Evolutionary conservation across 2,797 vertebrate species (phyloP), one percentile per base, ranked within the genome.

Genomic region (Calcarius lapponicus): DNA sequence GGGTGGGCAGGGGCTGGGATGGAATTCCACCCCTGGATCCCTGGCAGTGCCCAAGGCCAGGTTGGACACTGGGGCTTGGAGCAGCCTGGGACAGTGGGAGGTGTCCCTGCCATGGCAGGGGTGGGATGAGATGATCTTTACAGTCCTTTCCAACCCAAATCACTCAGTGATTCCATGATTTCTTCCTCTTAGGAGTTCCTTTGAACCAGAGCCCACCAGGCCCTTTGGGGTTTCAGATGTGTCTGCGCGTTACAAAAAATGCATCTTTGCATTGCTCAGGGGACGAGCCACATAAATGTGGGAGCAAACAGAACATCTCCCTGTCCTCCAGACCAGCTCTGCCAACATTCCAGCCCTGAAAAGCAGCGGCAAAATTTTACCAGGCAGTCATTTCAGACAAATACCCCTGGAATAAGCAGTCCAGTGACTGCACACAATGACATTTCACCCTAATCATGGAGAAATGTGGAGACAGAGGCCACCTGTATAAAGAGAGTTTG

Each of bases 71-170:
- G 76, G 42, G 50, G 50, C 32, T 54, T 54, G 18, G 51, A 65
- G 31, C 42, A 31, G 34, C 32, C 64, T 86, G 54, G 47, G 2
- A 14, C 58, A 31, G 26, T 48, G 66, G 57, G 0, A 64, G 43
- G 26, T 28, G 58, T 28, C 58, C 75, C 43, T 87, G 66, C 36
- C 51, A 28, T 24, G 36, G 43, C 43, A 17, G 18, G 32, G 7
- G 3, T 14, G 24, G 16, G 0, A 25, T 2, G 1, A 0, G 48
- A 24, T 51, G n/a, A 29, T 6, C 3, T 38, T 47, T 26, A 6
- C 17, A 2, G 2, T 0, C 10, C 8, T 11, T 66, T 34, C 20
- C 29, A 9, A 47, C 40, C 8, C 47, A 88, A 34, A 12, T 17
- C n/a, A 8, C 1, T n/a, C n/a, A 1, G 0, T 21, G 38, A 40